Base-by-base conservation (phyloP, 1,140 invertebrate genomes). In the Carcinoscorpius rotundicauda region DNA sequence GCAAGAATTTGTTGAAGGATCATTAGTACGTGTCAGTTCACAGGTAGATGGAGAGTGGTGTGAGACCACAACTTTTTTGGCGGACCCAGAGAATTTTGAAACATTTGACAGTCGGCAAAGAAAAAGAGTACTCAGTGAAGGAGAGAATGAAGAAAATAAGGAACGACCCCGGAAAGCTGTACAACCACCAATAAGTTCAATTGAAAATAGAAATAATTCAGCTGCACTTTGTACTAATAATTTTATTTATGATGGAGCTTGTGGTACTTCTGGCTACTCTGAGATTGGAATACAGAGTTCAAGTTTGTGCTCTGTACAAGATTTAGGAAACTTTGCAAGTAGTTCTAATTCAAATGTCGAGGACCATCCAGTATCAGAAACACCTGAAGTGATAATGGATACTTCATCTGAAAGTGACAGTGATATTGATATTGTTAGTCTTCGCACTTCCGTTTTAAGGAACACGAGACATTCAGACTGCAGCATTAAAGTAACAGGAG, bases 371-470 rank as follows among this genome's bases (percentile, higher is more conserved):
- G 56, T 11, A 57, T 57, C 48, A 6, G 56, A 57, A 11, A 68
- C 66, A 51, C 66, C 64, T 10, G 66, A 68, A 51, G 48, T 68
- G 5, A 68, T 68, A 57, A 62, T 68, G 29, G 66, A 68, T 49
- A 68, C 66, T 6, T 29, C 29, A 1, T 64, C 66, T 6, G 66
- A 68, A 51, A 65, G 64, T 61, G 66, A 68, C 61, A 68, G 66
- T 63, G 66, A 68, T 51, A 68, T 68, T 48, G 66, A 68, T 60
- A 68, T 68, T 63, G 60, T 68, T 10, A 63, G 66, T 52, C 52
- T 68, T 50, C 61, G 66, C 61, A 62, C 66, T 60, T 29, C 29
- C 29, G 29, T 29, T 29, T 29, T 29, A 29, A 29, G 29, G 29
- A 29, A 29, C 29, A 29, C 29, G 2, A 29, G 29, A 29, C 29